These are phyloP conservation scores for Drosophila siamana DNA, from an alignment of 2,888 invertebrate genomes.

Conservation along the genomic window DNA sequence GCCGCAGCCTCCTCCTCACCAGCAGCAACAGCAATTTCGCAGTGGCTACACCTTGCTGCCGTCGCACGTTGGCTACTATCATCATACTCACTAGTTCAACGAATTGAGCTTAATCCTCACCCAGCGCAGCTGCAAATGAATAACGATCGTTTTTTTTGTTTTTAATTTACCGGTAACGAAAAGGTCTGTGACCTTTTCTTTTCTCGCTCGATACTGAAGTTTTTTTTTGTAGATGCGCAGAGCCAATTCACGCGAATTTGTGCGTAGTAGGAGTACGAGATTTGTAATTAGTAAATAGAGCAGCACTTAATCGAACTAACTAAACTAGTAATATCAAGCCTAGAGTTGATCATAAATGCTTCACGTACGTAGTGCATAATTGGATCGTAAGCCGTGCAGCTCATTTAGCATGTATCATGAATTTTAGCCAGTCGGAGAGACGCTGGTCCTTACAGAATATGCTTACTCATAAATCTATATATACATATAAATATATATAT, in stretches of 20 bases:
- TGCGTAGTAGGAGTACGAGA: slow-evolving; percentile 22
- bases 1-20: neutral
- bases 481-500: slow-evolving; percentile 15
- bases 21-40: slow-evolving; percentile 25
- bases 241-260: neutral
- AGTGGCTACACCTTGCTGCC: slow-evolving; percentile 61
- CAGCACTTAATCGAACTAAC: slow-evolving; percentile 63
- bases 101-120: slow-evolving; percentile 22
- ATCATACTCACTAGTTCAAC: slow-evolving; percentile 51
- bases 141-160: slow-evolving; percentile 29
- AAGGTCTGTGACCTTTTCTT: slow-evolving; percentile 65
- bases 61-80: slow-evolving; percentile 73
- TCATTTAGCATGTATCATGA: slow-evolving; percentile 43
- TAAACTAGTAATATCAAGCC: slow-evolving; percentile 25
- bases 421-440: slow-evolving; percentile 35
- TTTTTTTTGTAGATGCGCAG: slow-evolving; percentile 35
- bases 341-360: slow-evolving; percentile 27
- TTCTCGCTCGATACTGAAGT: slow-evolving; percentile 2
- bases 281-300: slow-evolving; percentile 75
- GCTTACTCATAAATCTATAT: slow-evolving; percentile 34
- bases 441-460: slow-evolving; percentile 54
- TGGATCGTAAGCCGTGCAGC: slow-evolving; percentile 20
- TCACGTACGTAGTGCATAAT: slow-evolving; percentile 1
- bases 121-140: slow-evolving; percentile 22
- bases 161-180: slow-evolving; percentile 6